Base-by-base conservation (phyloP, 2,888 invertebrate species). In the Drosophila sordidapex region DNA sequence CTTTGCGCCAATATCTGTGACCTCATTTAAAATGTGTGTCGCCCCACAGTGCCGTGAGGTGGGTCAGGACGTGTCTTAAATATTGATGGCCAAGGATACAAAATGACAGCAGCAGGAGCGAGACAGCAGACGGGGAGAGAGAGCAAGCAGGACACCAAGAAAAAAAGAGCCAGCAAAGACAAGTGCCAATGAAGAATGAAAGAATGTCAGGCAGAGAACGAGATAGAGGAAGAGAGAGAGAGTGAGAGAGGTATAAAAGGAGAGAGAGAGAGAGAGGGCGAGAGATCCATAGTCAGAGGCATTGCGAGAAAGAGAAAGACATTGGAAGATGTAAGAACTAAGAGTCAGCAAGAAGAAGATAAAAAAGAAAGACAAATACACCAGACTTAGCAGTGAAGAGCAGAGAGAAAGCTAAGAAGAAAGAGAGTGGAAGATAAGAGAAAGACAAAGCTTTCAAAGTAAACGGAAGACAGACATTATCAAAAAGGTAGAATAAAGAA, bases 11-110 rank as follows among this genome's bases (percentile, higher is more conserved):
- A 87, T 90, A 89, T 89, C 76, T 84, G 83, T 87, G 90, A 87
- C 90, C 87, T 80, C 90, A 87, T 87, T 87, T 84, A 75, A 66
- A 89, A 86, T 86, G 90, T 86, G 84, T 86, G 85, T 86, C 85
- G 83, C 56, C 38, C 57, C 54, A 33, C 67, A 67, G 70, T 64
- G 64, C 79, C 83, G 86, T 86, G 84, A 86, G 85, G 85, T 89
- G 90, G 85, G 85, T 86, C 85, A 86, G 87, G 85, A 70, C 62
- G 67, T 48, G 70, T 81, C 72, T 80, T 43, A 15, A 57, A 31
- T 29, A 57, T 40, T 57, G 57, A 31, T 57, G 63, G 71, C 74
- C 72, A 68, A 73, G 72, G 66, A 70, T 63, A 62, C 49, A 27
- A 18, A 57, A 57, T 31, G 25, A 43, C 21, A 48, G 25, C 29